Evolutionary conservation across 2,888 invertebrate species (phyloP), one percentile per base, ranked within the genome.

Genomic region (Seira sanloemensis): DNA sequence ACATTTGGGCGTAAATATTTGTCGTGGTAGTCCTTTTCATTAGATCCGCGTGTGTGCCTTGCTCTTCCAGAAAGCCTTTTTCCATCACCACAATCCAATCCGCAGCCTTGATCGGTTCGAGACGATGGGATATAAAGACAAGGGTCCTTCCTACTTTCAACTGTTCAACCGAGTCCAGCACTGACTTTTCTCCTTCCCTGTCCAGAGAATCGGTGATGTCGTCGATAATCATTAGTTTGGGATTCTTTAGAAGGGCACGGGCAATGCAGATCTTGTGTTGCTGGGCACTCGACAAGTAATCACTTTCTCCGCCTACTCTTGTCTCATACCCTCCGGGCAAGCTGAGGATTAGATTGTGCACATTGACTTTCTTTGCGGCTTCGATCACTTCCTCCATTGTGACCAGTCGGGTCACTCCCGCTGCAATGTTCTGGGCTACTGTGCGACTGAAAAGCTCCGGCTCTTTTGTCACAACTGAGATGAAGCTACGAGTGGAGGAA

Each of bases 391-490:
- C 82, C 1, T 67, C 27, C 84, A 87, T 84, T 0, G 72, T 24
- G 5, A 81, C 68, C 24, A 58, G 27, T 9, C 66, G 65, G 25
- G 82, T 79, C 16, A 80, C 78, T 18, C 87, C 88, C 19, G 80
- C 78, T 21, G 87, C 86, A 50, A 88, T 87, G 46, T 88, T 88
- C 27, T 88, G 86, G 9, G 85, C 87, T 0, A 88, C 81, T 5
- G 86, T 87, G 18, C 86, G 21, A 62, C 75, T 75, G 68, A 88
- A 88, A 0, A 88, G 24, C 58, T 84, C 71, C 2, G 88, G 84
- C 4, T 74, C 74, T 27, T 84, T 72, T 19, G 66, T 69, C 0
- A 88, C 77, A 0, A 86, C 68, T 2, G 82, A 86, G 24, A 87
- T 67, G 12, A 65, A 19, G 2, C 69, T 46, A 16, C 83, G 78